Base-by-base conservation (phyloP, 2,113 vertebrate genomes). In the Cebidichthys violaceus region DNA sequence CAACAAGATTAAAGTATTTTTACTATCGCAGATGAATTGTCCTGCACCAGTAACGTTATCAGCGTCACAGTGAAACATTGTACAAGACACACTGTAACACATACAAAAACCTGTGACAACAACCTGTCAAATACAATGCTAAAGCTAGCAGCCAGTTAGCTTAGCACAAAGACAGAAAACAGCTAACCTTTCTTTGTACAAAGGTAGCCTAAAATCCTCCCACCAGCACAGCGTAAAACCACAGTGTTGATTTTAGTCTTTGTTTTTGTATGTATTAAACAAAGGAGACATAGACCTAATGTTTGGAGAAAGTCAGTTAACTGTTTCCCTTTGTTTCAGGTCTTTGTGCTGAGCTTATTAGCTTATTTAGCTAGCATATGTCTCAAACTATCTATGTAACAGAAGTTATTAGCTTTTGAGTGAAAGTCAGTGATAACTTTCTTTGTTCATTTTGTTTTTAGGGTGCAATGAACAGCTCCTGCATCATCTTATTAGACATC, bases 381-480 rank as follows among this genome's bases (percentile, higher is more conserved):
- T 24, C 52, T 60, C n/a, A n/a, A 55, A 57, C 57, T 60, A 24
- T 31, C 9, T 60, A 59, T 15, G 55, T 8, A 61, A 10, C 60
- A 61, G 60, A 9, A 61, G 60, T 20, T 33, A 61, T 33, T 9
- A 33, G 35, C 7, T 54, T 24, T 27, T 59, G n/a, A 67, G 55
- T 59, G 55, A 29, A 52, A n/a, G 11, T 35, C 33, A 71, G 5
- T 39, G 54, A 57, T 14, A n/a, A 33, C 37, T 78, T 69, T 37
- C 55, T 70, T 65, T 35, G 3, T 75, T 65, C n/a, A n/a, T 82
- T 43, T 54, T 73, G 67, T 20, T 73, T 82, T 78, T 50, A 64
- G 14, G 52, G 54, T 77, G 43, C 11, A n/a, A 62, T 52, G 14
- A 72, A 14, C 0, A 0, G 24, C 10, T 4, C n/a, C 39, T 11